These are phyloP conservation scores for Apodemia zela DNA, from an alignment of 2,888 invertebrate genomes.

Conservation along the genomic window DNA sequence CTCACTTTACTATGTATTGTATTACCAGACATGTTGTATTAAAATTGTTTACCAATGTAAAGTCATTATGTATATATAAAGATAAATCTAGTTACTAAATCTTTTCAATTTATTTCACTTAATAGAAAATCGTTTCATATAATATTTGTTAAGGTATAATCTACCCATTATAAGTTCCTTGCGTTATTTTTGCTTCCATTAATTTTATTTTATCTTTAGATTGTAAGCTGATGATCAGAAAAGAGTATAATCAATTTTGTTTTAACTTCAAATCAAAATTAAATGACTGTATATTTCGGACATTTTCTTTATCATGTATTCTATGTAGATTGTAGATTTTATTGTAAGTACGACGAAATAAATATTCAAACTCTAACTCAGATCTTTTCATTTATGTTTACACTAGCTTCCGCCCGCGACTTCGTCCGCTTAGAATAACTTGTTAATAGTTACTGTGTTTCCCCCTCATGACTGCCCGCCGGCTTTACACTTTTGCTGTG, in stretches of 20 bases:
- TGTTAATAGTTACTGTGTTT: no score
- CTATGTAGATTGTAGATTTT: slow-evolving; percentile 53
- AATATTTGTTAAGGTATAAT: slow-evolving; percentile 31
- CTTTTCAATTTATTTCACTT: slow-evolving; percentile 1
- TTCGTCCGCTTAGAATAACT: no score
- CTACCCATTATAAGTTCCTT: slow-evolving; percentile 44
- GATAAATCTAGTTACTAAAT: background rate
- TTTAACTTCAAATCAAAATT: slow-evolving; percentile 64
- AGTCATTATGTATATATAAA: slow-evolving; percentile 11
- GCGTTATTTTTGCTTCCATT: slow-evolving; percentile 64
- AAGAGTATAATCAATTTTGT: slow-evolving; percentile 62
- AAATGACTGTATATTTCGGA: slow-evolving; percentile 72
- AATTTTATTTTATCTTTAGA: slow-evolving; percentile 53
- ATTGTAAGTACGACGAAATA: slow-evolving; percentile 42
- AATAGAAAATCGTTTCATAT: slow-evolving; percentile 3
- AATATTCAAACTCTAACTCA: slow-evolving; percentile 33
- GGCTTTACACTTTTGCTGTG: no score
- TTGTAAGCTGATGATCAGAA: slow-evolving; percentile 52
- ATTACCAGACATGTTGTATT: background rate
- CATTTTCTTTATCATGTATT: slow-evolving; percentile 67
- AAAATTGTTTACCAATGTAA: slow-evolving; percentile 3
- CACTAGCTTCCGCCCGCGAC: no score
- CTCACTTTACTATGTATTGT: background rate
- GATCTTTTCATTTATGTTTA: no score
- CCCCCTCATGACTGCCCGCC: no score